Base-by-base conservation (phyloP, 2,888 invertebrate species). In the Aleiodes alternator region DNA sequence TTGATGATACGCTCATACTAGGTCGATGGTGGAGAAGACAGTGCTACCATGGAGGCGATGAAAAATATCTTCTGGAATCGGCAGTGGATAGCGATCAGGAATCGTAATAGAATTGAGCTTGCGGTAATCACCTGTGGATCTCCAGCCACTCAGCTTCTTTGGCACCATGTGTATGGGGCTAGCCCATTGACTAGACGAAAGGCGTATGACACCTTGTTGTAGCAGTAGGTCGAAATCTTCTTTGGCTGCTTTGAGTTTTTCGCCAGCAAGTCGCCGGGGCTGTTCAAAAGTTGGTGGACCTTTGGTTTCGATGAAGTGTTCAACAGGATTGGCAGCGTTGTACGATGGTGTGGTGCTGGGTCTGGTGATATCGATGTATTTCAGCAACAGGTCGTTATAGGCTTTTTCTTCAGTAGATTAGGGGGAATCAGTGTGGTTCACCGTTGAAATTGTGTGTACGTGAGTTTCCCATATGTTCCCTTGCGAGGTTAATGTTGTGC, bases 171-270 rank as follows among this genome's bases (percentile, higher is more conserved):
- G 53, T 53, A 53, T 53, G 5, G 14, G 53, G 16, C 53, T 53
- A 7, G 53, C 53, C n/a, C 8, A 53, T n/a, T n/a, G 14, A 48
- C 88, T 87, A 4, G 84, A 86, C 0, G 88, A 90, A 0, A 87
- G 89, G 8, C 88, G 80, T 43, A 87, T 87, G 11, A 90, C 88
- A 0, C 88, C 89, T 43, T 82, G 72, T 43, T 89, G 82, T 12
- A 84, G 79, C 84, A 88, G 84, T 0, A 72, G 5, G 1, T 78
- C 38, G 75, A 88, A 87, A 71, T 87, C 86, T 3, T 80, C 73
- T 61, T 84, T 86, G 0, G 84, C 85, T 5, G 80, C 82, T 4
- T 68, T 50, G 29, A 87, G 84, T 14, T 83, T 79, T 7, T 86
- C 83, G 0, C 85, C 87, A 0, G 82, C 82, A 0, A 90, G 76